These are phyloP conservation scores for Athetis lepigone DNA, from an alignment of 2,888 invertebrate species.

Conservation along the genomic window DNA sequence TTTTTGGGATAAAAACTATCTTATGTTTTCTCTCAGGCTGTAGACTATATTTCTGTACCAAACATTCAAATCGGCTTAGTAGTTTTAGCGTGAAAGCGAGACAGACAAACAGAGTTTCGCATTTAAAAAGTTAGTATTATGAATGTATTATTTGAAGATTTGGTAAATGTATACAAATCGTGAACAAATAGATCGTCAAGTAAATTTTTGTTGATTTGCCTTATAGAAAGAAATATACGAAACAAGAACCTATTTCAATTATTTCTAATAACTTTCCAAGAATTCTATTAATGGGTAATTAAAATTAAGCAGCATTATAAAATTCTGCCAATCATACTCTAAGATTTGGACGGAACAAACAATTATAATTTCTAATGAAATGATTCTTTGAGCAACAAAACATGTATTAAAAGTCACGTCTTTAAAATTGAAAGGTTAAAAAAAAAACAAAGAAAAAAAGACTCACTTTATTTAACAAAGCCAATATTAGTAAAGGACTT, in stretches of 20 bases:
- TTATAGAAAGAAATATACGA: neutral
- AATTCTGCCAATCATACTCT: constrained; percentile 5
- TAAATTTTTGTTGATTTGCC: too few relatives aligned
- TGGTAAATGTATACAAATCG: neutral
- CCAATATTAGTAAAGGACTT: constrained; percentile 54
- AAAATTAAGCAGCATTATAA: constrained; percentile 14
- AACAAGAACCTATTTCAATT: neutral
- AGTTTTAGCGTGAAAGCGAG: too few relatives aligned
- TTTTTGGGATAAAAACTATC: too few relatives aligned
- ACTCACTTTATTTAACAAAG: constrained; percentile 40
- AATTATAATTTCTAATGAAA: constrained; percentile 14
- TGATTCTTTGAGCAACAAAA: constrained; percentile 19
- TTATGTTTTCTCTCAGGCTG: too few relatives aligned
- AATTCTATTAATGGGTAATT: constrained; percentile 1
- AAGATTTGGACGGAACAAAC: constrained; percentile 6
- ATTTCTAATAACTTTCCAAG: neutral
- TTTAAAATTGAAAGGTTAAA: constrained; percentile 16
- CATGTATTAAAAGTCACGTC: constrained; percentile 19
- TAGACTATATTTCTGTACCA: too few relatives aligned
- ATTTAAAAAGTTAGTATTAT: too few relatives aligned
- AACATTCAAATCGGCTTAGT: too few relatives aligned
- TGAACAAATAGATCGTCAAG: too few relatives aligned
- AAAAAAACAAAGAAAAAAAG: constrained; percentile 20
- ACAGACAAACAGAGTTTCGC: too few relatives aligned
- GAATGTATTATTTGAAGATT: too few relatives aligned